Evolutionary conservation across 2,888 invertebrate genomes (phyloP).

Genomic region (Trissoscelio sp.): DNA sequence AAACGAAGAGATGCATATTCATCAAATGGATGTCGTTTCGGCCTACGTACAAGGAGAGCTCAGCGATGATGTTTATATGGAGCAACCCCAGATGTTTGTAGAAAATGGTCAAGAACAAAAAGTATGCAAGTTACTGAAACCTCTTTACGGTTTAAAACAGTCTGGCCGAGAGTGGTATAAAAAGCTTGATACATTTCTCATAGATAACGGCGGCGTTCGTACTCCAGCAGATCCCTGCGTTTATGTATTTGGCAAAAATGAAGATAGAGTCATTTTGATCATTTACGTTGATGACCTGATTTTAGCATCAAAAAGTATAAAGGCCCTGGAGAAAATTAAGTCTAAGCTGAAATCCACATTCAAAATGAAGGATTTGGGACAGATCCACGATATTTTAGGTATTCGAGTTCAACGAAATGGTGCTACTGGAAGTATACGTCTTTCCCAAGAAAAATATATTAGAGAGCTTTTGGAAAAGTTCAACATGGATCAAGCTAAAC

Average conservation of each 20-base stretch:
- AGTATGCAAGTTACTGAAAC: conserved; percentile 62
- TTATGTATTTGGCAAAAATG: not conserved
- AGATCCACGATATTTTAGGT: not conserved
- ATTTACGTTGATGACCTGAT: not conserved
- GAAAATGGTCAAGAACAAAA: conserved; percentile 35
- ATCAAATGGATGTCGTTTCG: conserved; percentile 69
- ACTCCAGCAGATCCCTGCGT: not conserved
- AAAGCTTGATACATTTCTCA: conserved; percentile 45
- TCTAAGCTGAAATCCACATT: not conserved
- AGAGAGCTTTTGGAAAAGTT: conserved; percentile 64
- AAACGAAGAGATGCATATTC: conserved; percentile 66
- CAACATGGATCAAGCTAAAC: conserved; percentile 52
- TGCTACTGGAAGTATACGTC: not conserved
- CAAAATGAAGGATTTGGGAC: not conserved
- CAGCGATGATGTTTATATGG: conserved; percentile 63
- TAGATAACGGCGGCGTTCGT: not conserved
- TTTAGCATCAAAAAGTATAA: not conserved
- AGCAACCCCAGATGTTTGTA: conserved; percentile 59
- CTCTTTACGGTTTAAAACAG: conserved; percentile 68
- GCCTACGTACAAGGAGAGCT: conserved; percentile 69
- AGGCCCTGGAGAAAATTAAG: not conserved
- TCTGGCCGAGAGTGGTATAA: conserved; percentile 58
- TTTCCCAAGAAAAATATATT: conserved; percentile 45
- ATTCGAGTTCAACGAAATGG: not conserved
- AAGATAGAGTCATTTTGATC: not conserved